phyloP scores from a whole-genome alignment of 2,113 vertebrate species.

The Lethenteron reissneri region DNA sequence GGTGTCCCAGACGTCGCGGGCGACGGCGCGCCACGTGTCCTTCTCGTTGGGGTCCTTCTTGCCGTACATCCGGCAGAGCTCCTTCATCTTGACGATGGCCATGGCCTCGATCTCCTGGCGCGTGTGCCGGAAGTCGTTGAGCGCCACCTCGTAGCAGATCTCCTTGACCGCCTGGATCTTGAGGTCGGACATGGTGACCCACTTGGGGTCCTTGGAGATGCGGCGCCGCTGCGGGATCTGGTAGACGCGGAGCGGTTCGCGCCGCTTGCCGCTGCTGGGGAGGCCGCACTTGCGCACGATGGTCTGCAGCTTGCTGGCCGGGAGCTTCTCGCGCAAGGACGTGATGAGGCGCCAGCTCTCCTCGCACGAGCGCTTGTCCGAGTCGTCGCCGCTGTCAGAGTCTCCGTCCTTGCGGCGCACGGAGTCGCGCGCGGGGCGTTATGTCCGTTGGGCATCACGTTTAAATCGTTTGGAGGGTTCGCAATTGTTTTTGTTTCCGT shows the following conservation, averaged over 20 bases:
- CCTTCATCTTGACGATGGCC: conserved; percentile 97
- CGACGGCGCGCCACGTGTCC: conserved; percentile 82
- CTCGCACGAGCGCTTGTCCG: conserved; percentile 98
- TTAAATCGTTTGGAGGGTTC: no score
- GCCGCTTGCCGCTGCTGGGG: conserved; percentile 90
- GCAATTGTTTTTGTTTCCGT: no score
- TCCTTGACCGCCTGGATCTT: conserved; percentile 99
- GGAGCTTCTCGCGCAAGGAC: conserved; percentile 95
- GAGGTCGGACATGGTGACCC: conserved; percentile 92
- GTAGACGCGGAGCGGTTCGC: conserved; percentile 92
- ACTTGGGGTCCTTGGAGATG: conserved; percentile 88
- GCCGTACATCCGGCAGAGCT: conserved; percentile 66
- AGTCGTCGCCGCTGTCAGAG: conserved; percentile 99
- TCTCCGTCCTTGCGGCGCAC: conserved; percentile 53
- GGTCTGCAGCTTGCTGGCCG: conserved; percentile 94
- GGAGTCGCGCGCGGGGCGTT: no score
- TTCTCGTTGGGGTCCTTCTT: conserved; percentile 95
- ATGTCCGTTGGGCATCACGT: no score
- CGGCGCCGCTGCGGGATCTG: conserved; percentile 77
- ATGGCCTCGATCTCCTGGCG: conserved; percentile 93
- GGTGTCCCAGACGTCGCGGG: conserved; percentile 91
- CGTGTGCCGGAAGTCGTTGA: conserved; percentile 86
- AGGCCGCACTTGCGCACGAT: conserved; percentile 98
- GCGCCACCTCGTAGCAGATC: conserved; percentile 91
- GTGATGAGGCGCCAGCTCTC: conserved; percentile 99